phyloP scores from a whole-genome alignment of 2,797 vertebrate species.

The Eulemur mongoz region DNA sequence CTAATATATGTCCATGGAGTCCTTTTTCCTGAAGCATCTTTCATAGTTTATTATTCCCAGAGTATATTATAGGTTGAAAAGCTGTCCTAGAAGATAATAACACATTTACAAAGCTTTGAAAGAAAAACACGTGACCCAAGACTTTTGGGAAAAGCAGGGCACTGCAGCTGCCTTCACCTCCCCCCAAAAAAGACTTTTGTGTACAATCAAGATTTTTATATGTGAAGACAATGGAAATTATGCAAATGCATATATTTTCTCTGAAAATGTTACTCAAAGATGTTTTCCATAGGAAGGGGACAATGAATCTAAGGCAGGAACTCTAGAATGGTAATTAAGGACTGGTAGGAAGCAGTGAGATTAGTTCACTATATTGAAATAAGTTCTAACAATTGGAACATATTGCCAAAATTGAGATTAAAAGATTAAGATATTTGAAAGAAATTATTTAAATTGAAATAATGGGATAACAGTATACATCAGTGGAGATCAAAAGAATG shows the following conservation, averaged over 20 bases:
- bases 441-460: constrained; percentile 21
- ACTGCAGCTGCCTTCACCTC: not conserved
- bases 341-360: not conserved
- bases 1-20: not conserved
- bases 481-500: not conserved
- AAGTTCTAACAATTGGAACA: not conserved
- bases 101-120: not conserved
- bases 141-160: not conserved
- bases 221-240: not conserved
- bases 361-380: not conserved
- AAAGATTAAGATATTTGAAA: constrained; percentile 1
- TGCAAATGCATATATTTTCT: not conserved
- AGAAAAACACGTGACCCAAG: not conserved
- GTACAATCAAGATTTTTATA: not conserved
- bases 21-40: not conserved
- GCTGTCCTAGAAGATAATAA: not conserved
- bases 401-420: not conserved
- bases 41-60: not conserved
- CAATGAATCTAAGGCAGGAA: not conserved
- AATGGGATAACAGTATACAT: not conserved
- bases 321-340: not conserved
- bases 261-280: not conserved
- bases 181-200: not conserved
- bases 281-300: not conserved
- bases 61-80: not conserved